phyloP scores from a whole-genome alignment of 2,888 invertebrate genomes.

The Ariolimax columbianus region DNA sequence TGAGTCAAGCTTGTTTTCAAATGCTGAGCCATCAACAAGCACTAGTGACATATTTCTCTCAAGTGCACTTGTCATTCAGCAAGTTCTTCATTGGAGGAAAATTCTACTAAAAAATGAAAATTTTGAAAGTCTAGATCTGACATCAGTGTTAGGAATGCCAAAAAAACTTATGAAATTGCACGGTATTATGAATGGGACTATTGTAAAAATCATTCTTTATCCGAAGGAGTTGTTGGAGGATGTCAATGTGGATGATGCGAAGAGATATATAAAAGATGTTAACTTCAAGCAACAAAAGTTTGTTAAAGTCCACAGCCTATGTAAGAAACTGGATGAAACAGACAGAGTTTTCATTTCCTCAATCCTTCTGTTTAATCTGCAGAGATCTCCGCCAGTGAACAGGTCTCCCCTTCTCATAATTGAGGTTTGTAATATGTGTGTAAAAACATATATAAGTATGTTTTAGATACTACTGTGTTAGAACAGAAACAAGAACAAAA shows the following conservation, averaged over 20 bases:
- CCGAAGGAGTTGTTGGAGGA: slow-evolving; percentile 34
- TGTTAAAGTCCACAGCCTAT: slow-evolving; percentile 68
- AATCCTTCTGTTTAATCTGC: slow-evolving; percentile 70
- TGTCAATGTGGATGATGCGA: slow-evolving; percentile 34
- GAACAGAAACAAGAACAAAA: no score
- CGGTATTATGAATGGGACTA: slow-evolving; percentile 70
- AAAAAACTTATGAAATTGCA: slow-evolving; percentile 65
- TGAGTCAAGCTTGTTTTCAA: slow-evolving; percentile 41
- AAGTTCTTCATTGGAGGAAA: slow-evolving; percentile 64
- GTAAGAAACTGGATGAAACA: slow-evolving; percentile 59
- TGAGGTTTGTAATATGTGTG: slow-evolving; percentile 47
- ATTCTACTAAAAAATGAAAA: slow-evolving; percentile 63
- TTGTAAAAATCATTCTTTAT: slow-evolving; percentile 63
- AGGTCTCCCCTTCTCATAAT: slow-evolving; percentile 53
- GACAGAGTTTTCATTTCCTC: slow-evolving; percentile 70
- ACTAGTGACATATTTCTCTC: slow-evolving; percentile 37
- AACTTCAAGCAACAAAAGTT: slow-evolving; percentile 39
- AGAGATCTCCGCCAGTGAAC: slow-evolving; percentile 57
- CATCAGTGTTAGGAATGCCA: slow-evolving; percentile 70
- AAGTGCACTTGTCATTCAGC: slow-evolving; percentile 63
- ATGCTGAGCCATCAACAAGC: slow-evolving; percentile 30
- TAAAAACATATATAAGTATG: not conserved
- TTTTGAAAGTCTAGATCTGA: slow-evolving; percentile 63
- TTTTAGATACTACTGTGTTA: no score
- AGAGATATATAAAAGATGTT: slow-evolving; percentile 28